These are phyloP conservation scores for Phycodurus eques DNA, from an alignment of 2,113 vertebrate species.

Conservation along the genomic window DNA sequence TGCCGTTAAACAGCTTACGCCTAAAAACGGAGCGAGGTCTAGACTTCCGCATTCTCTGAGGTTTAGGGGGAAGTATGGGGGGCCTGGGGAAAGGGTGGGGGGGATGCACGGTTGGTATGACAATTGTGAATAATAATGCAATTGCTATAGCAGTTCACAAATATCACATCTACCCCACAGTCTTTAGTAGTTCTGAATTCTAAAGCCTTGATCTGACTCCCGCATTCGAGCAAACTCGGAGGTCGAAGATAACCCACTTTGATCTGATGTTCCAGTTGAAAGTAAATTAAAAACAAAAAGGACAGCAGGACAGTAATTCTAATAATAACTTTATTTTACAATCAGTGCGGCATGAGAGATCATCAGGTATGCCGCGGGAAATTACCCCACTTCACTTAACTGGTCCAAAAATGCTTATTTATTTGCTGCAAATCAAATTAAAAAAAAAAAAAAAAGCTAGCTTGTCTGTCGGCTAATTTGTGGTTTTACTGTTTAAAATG, in stretches of 20 bases:
- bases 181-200: background rate
- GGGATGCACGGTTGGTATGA: slow-evolving; percentile 61
- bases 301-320: no score
- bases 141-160: slow-evolving; percentile 12
- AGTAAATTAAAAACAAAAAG: background rate
- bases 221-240: background rate
- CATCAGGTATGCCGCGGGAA: no score
- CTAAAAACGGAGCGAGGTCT: slow-evolving; percentile 92
- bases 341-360: background rate
- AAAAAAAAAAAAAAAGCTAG: background rate
- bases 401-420: no score
- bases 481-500: background rate
- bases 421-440: no score
- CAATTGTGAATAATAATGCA: slow-evolving; percentile 72
- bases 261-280: background rate
- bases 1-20: slow-evolving; percentile 96
- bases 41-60: slow-evolving; percentile 95
- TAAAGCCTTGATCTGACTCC: background rate
- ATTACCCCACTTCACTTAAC: no score
- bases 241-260: background rate
- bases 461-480: background rate
- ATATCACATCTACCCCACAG: background rate
- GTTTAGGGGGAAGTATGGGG: slow-evolving; percentile 93
- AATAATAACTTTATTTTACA: background rate
- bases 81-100: slow-evolving; percentile 83